A percentile compares a stretch with the other conserved stretches of the same genome.
Conservation (phyloP, 2,797 vertebrate genomes). For the Chelmon rostratus region DNA sequence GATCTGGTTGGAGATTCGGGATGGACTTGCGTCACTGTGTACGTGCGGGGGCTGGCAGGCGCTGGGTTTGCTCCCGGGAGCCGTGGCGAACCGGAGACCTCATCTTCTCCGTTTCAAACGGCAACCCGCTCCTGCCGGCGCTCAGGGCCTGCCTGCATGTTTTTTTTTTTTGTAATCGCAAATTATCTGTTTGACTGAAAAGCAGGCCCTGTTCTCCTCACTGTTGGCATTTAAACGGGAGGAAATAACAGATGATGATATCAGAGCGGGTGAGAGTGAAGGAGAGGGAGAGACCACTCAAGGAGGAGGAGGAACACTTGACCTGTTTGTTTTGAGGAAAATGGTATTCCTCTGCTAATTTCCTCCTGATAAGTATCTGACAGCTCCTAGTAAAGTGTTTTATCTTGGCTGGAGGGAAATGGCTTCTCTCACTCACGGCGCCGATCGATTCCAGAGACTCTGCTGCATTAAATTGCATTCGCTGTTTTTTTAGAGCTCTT, state of each 20-base stretch:
- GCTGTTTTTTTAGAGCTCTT: constrained; percentile 67
- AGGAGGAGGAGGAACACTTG: constrained; percentile 79
- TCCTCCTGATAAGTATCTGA: constrained; percentile 87
- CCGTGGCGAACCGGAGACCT: constrained; percentile 55
- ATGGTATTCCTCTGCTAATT: constrained; percentile 85
- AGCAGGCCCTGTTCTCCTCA: constrained; percentile 55
- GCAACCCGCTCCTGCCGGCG: constrained; percentile 32
- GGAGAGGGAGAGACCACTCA: constrained; percentile 45
- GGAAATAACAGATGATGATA: constrained; percentile 81
- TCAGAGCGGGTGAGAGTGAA: constrained; percentile 60
- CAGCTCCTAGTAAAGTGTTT: constrained; percentile 84
- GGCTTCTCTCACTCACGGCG: constrained; percentile 74
- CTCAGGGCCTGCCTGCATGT: constrained; percentile 29
- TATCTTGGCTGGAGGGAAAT: constrained; percentile 83
- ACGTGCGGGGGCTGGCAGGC: constrained; percentile 59
- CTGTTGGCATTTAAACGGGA: constrained; percentile 77
- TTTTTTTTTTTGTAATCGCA: constrained; percentile 55
- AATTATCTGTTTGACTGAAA: constrained; percentile 75
- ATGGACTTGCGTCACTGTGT: constrained; percentile 70
- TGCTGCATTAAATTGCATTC: constrained; percentile 80
- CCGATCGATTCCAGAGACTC: constrained; percentile 80
- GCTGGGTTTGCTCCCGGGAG: constrained; percentile 51
- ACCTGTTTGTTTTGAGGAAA: constrained; percentile 85
- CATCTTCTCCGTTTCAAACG: constrained; percentile 63
- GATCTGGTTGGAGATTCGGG: constrained; percentile 72